Conservation (phyloP, 2,888 invertebrate species). For the Podabrus alpinus region DNA sequence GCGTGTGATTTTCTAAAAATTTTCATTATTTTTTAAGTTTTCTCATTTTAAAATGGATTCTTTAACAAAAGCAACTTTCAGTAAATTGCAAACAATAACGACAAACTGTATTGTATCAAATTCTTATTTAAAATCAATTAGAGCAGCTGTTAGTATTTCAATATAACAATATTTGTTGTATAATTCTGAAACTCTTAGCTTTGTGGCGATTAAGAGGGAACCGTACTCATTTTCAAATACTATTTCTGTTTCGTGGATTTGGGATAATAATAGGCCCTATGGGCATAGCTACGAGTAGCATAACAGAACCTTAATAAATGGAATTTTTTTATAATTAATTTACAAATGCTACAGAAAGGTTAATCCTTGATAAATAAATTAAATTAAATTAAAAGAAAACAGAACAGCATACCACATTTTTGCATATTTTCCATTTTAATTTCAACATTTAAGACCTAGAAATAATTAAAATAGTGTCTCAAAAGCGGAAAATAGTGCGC, state of each 20-base stretch:
- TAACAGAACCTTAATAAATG: too few relatives aligned
- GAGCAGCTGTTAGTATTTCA: background rate
- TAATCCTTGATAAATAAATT: too few relatives aligned
- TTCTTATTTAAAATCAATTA: background rate
- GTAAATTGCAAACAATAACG: background rate
- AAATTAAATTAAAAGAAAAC: too few relatives aligned
- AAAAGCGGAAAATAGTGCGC: too few relatives aligned
- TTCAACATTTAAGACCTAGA: too few relatives aligned
- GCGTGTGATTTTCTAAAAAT: conserved; percentile 8
- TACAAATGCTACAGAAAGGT: too few relatives aligned
- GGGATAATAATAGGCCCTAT: too few relatives aligned
- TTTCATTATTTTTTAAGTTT: background rate
- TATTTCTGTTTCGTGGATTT: background rate
- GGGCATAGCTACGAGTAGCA: too few relatives aligned
- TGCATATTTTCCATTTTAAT: too few relatives aligned
- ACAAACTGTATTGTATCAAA: background rate
- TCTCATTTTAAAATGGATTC: background rate
- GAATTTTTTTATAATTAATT: too few relatives aligned
- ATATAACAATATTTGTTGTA: background rate
- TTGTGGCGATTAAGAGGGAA: background rate
- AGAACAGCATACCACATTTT: too few relatives aligned
- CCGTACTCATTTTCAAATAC: background rate
- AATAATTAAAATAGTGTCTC: too few relatives aligned
- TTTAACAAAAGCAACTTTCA: background rate
- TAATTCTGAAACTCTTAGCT: background rate